Conservation (phyloP, 2,113 vertebrate genomes). For the Canis aureus region DNA sequence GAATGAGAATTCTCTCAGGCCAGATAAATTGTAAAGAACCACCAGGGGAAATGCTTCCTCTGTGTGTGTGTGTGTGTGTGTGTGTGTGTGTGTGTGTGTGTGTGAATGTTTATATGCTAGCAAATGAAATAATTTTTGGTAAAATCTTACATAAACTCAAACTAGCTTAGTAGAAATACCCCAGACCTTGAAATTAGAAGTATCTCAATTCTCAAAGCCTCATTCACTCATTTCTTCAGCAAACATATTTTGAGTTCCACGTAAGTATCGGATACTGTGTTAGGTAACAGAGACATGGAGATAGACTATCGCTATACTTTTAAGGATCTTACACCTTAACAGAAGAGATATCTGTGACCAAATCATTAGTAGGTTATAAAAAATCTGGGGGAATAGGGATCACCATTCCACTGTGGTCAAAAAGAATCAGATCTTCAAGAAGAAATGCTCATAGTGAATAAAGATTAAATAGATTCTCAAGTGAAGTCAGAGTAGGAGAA, state of each 20-base stretch:
- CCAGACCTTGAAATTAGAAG: not conserved
- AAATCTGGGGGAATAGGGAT: not conserved
- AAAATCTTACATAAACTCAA: not conserved
- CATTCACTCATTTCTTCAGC: not conserved
- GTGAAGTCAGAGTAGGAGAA: not conserved
- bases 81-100: not conserved
- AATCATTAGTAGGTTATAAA: not conserved
- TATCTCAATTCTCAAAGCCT: not conserved
- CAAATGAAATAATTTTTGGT: not conserved
- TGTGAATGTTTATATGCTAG: not conserved
- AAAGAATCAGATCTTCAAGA: not conserved
- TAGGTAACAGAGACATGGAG: not conserved
- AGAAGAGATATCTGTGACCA: not conserved
- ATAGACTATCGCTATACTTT: not conserved
- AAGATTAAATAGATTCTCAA: not conserved
- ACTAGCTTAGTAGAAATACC: not conserved
- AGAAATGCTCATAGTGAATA: not conserved
- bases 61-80: not conserved
- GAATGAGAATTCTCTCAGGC: not conserved
- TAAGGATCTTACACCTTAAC: not conserved
- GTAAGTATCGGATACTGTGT: not conserved
- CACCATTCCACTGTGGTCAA: not conserved
- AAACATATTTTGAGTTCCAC: not conserved
- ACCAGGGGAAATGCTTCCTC: not conserved
- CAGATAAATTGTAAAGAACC: not conserved